Conservation (phyloP, 2,888 invertebrate genomes). For the Argyresthia goedartella region DNA sequence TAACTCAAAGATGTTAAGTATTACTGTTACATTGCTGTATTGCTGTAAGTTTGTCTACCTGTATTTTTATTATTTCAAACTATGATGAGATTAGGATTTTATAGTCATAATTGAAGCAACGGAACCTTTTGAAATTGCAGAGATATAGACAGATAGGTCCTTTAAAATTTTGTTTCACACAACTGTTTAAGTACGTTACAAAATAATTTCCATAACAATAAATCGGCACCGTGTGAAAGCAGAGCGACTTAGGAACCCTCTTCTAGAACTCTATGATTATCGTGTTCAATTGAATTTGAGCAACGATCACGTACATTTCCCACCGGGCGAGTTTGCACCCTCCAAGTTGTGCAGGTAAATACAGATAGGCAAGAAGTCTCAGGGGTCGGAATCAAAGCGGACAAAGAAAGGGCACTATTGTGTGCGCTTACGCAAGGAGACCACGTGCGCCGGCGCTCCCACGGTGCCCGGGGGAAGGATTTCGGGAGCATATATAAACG, state of each 20-base stretch:
- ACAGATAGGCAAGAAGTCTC: constrained; percentile 59
- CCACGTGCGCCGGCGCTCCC: constrained; percentile 60
- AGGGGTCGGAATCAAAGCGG: constrained; percentile 56
- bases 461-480: constrained; percentile 46
- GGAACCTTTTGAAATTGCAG: too few relatives aligned
- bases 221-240: constrained; percentile 52
- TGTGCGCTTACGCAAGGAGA: constrained; percentile 55
- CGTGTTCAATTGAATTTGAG: constrained; percentile 42
- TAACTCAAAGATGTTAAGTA: too few relatives aligned
- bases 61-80: too few relatives aligned
- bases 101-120: too few relatives aligned
- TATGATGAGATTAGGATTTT: too few relatives aligned
- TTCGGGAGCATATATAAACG: constrained; percentile 47
- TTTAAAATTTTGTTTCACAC: constrained; percentile 5
- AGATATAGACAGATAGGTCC: too few relatives aligned
- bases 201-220: constrained; percentile 38
- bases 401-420: constrained; percentile 54
- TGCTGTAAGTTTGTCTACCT: too few relatives aligned
- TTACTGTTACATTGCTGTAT: too few relatives aligned
- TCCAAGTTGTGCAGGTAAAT: constrained; percentile 55
- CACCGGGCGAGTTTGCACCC: constrained; percentile 62
- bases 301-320: constrained; percentile 51
- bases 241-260: constrained; percentile 37
- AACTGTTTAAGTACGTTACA: constrained; percentile 10
- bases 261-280: constrained; percentile 41